Evolutionary conservation across 1,140 invertebrate species (phyloP).

Genomic region (Linepithema humile): DNA sequence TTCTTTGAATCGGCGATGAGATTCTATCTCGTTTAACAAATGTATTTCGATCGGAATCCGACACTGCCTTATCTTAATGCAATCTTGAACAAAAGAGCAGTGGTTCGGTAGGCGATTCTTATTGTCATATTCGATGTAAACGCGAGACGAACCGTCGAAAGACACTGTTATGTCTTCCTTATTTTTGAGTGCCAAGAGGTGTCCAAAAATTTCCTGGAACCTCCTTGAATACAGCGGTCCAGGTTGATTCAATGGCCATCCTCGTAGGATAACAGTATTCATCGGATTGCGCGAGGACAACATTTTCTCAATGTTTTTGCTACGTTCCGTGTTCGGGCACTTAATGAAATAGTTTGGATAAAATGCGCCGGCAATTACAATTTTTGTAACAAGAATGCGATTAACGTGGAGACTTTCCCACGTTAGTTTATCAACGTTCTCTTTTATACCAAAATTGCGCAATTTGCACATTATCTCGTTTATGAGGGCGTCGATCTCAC

Average conservation of each 20-base stretch:
- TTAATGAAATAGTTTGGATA: slow-evolving; percentile 96
- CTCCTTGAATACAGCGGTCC: slow-evolving; percentile 88
- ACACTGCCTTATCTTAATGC: slow-evolving; percentile 89
- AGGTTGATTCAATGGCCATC: slow-evolving; percentile 89
- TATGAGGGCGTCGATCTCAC: slow-evolving; percentile 90
- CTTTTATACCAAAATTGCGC: slow-evolving; percentile 84
- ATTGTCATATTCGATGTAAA: slow-evolving; percentile 84
- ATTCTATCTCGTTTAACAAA: slow-evolving; percentile 79
- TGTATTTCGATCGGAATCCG: slow-evolving; percentile 83
- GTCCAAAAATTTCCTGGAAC: slow-evolving; percentile 86
- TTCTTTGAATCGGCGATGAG: slow-evolving; percentile 18
- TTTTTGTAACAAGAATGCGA: slow-evolving; percentile 87
- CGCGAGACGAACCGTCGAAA: slow-evolving; percentile 86
- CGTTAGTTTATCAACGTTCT: slow-evolving; percentile 74
- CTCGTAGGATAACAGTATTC: slow-evolving; percentile 91
- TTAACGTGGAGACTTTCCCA: slow-evolving; percentile 82
- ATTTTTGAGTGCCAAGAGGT: slow-evolving; percentile 75
- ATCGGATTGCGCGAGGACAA: slow-evolving; percentile 90
- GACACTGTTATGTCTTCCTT: slow-evolving; percentile 85
- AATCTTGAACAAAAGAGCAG: slow-evolving; percentile 90
- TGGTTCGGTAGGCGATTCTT: slow-evolving; percentile 86
- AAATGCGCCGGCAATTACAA: slow-evolving; percentile 88
- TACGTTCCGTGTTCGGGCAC: slow-evolving; percentile 79
- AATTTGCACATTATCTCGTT: slow-evolving; percentile 89
- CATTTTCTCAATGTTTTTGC: slow-evolving; percentile 86